Evolutionary conservation across 2,113 vertebrate genomes (phyloP).

Genomic region (Origma solitaria): DNA sequence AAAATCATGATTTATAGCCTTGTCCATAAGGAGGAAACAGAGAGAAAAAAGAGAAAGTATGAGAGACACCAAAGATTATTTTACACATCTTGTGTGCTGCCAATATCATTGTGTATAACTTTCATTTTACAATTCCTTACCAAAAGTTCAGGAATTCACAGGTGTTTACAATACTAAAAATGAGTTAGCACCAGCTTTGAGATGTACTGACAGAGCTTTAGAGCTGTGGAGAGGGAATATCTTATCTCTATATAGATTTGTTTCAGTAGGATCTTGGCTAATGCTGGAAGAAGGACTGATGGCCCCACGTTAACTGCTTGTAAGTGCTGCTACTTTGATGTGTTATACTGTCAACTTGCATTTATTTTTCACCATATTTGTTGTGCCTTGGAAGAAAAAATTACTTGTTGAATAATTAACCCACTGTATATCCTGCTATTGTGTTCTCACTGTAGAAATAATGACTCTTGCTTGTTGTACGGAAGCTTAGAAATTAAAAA

Average conservation of each 20-base stretch:
- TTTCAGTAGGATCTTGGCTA: neutral
- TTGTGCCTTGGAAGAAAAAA: neutral
- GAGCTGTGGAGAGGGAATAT: neutral
- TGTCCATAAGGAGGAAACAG: neutral
- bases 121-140: neutral
- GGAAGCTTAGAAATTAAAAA: neutral
- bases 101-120: neutral
- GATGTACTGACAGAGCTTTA: neutral
- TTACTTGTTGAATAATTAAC: neutral
- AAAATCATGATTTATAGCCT: neutral
- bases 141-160: neutral
- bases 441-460: neutral
- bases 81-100: neutral
- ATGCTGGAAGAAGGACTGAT: neutral
- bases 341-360: neutral
- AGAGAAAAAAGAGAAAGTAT: neutral
- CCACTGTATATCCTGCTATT: neutral
- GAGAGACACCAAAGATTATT: neutral
- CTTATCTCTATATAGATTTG: rapidly evolving
- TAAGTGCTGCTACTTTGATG: neutral
- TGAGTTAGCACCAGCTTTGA: neutral
- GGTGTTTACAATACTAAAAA: neutral
- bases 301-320: neutral
- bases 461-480: neutral
- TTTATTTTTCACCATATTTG: neutral